Base-by-base conservation (phyloP, 1,140 invertebrate species). In the Brachionus manjavacas region DNA sequence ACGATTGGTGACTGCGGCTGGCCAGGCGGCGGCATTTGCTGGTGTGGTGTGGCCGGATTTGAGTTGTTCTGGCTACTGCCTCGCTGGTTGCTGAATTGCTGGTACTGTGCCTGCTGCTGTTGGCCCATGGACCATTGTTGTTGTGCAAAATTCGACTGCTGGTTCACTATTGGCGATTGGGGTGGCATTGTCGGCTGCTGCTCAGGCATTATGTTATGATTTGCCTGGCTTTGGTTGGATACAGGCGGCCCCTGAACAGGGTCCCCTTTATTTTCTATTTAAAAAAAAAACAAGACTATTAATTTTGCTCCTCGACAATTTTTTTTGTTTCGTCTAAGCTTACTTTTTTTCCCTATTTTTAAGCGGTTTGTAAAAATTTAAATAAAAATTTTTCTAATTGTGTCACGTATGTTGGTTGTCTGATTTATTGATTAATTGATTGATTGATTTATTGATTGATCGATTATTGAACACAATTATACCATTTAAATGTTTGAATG, bases 281-380 rank as follows among this genome's bases (percentile, higher is more conserved):
- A 46, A 76, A 25, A 49, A 25, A 31, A 31, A 31, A 31, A 31
- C n/a, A n/a, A 31, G 28, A 31, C 28, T 4, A 31, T 31, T 31
- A 31, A 31, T 31, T 31, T 31, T 31, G 28, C 28, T 31, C 28
- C 28, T 2, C 0, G 2, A 31, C 28, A 31, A 31, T 31, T 31
- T 31, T 76, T 7, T 76, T 49, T 25, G 0, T 20, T 12, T n/a
- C n/a, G n/a, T n/a, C n/a, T n/a, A n/a, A n/a, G n/a, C n/a, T 74
- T 74, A 74, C 70, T 74, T 74, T 74, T 74, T 74, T 74, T 74
- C 70, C 70, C 70, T 74, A 74, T 74, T 74, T 74, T 74, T 43
- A 74, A 74, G 20, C 39, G 66, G 14, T 68, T 12, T 31, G 28
- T 11, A 68, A n/a, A 31, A 14, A 23, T n/a, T 68, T 39, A 14